These are phyloP conservation scores for Nyctibius bracteatus DNA, from an alignment of 2,113 vertebrate species.

Conservation along the genomic window DNA sequence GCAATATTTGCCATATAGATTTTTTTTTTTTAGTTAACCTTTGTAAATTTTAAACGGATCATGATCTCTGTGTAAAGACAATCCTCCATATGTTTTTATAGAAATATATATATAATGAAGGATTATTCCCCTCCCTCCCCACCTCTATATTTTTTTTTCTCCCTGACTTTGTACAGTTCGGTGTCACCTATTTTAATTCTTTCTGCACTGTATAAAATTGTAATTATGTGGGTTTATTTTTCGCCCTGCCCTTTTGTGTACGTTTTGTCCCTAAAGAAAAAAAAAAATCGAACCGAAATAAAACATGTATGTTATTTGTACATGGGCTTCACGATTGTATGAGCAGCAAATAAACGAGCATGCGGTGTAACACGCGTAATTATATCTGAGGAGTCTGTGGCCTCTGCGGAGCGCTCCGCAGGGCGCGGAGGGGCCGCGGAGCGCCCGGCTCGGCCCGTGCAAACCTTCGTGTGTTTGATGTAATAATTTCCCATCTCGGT, in stretches of 20 bases:
- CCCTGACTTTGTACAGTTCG: constrained; percentile 64
- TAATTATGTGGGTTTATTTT: constrained; percentile 63
- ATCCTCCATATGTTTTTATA: constrained; percentile 77
- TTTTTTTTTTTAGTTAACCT: constrained; percentile 65
- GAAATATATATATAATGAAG: constrained; percentile 83
- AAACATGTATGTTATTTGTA: constrained; percentile 85
- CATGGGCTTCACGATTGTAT: constrained; percentile 64
- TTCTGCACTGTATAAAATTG: constrained; percentile 92
- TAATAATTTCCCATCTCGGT: not conserved
- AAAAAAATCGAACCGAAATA: constrained; percentile 76
- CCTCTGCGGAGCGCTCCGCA: not conserved
- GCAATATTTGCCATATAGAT: constrained; percentile 94
- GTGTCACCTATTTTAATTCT: constrained; percentile 78
- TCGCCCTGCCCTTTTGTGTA: constrained; percentile 70
- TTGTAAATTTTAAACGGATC: constrained; percentile 74
- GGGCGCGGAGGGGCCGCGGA: not conserved
- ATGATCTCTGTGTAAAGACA: constrained; percentile 70
- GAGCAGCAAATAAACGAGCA: constrained; percentile 64
- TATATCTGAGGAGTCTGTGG: constrained; percentile 4
- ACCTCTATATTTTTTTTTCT: not conserved
- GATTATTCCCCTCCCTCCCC: constrained; percentile 50
- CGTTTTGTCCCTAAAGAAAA: constrained; percentile 61
- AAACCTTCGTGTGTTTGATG: not conserved
- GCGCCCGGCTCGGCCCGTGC: not conserved
- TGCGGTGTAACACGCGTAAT: constrained; percentile 22